A percentile compares a stretch with the other conserved stretches of the same genome.
Evolutionary conservation across 2,113 vertebrate species (phyloP).

Genomic region (Helogale parvula): DNA sequence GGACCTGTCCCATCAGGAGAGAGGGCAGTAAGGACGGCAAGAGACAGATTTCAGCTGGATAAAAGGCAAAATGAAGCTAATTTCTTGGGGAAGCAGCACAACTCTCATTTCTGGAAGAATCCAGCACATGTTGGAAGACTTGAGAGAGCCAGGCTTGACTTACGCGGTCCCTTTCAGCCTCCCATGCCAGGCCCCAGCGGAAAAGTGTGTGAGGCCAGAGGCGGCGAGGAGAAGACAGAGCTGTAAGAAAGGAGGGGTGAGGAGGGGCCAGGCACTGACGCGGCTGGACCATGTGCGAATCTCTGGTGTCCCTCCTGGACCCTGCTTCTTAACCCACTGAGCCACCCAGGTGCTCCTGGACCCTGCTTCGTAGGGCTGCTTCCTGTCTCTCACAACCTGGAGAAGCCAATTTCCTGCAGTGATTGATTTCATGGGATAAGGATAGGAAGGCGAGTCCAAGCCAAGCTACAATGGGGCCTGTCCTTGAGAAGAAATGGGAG

Average conservation of each 20-base stretch:
- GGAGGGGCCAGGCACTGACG: neutral
- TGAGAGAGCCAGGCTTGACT: neutral
- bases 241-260: neutral
- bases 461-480: neutral
- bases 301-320: neutral
- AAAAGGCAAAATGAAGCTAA: neutral
- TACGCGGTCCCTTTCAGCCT: neutral
- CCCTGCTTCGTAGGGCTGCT: neutral
- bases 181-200: neutral
- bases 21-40: neutral
- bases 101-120: neutral
- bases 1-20: neutral
- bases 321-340: neutral
- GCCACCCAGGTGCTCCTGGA: too few species aligned
- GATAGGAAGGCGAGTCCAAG: neutral
- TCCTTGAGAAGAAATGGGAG: neutral
- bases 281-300: neutral
- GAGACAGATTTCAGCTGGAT: neutral
- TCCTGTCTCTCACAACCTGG: conserved; percentile 25
- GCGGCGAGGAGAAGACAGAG: neutral
- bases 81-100: neutral
- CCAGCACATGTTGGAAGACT: neutral
- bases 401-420: conserved; percentile 50
- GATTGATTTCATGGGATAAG: conserved; percentile 53
- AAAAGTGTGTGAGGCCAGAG: neutral